Evolutionary conservation across 1,140 invertebrate genomes (phyloP).

Genomic region (Uloborus diversus): DNA sequence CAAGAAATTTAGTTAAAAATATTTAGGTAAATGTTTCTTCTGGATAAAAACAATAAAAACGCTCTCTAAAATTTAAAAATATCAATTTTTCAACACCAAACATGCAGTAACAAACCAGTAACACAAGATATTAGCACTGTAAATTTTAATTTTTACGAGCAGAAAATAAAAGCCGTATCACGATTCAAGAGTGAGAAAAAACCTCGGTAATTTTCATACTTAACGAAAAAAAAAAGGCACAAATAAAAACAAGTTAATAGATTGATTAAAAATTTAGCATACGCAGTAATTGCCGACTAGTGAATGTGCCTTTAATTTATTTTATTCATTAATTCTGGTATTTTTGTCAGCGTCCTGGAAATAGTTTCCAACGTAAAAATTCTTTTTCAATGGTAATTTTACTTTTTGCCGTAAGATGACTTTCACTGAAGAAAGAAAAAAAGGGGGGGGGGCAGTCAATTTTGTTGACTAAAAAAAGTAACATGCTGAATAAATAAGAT

Average conservation of each 20-base stretch:
- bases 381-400: neutral
- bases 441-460: constrained; percentile 3
- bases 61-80: too few species aligned
- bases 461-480: constrained; percentile 5
- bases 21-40: too few species aligned
- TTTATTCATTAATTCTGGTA: constrained; percentile 14
- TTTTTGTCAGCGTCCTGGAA: constrained; percentile 1
- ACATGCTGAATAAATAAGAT: constrained; percentile 17
- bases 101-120: too few species aligned
- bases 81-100: too few species aligned
- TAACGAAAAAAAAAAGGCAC: too few species aligned
- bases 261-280: constrained; percentile 39
- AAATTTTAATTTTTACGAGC: neutral
- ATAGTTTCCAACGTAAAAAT: neutral
- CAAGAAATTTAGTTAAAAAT: too few species aligned
- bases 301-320: neutral
- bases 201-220: neutral
- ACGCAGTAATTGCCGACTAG: neutral
- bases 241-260: constrained; percentile 23
- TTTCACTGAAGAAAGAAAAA: constrained; percentile 3
- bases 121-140: too few species aligned
- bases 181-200: constrained; percentile 14
- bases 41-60: too few species aligned
- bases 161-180: neutral
- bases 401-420: neutral